Conservation (phyloP, 2,797 vertebrate genomes). For the Cossypha dichroa region DNA sequence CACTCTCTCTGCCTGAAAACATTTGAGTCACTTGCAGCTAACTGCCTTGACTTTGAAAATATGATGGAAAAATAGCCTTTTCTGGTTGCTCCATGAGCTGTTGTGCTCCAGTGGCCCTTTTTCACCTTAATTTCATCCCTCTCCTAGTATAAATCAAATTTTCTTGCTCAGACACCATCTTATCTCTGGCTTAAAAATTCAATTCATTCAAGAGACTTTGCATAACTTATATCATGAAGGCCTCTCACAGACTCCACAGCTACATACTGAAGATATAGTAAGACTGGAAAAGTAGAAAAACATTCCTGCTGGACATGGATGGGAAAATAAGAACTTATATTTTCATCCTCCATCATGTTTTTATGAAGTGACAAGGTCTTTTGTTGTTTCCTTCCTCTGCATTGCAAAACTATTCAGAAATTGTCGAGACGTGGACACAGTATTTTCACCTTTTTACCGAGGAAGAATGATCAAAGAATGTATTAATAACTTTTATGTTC, state of each 20-base stretch:
- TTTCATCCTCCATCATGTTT: neutral
- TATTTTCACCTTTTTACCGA: neutral
- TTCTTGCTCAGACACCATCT: neutral
- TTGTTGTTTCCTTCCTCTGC: neutral
- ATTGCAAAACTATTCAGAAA: neutral
- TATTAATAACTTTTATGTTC: neutral
- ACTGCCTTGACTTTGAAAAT: neutral
- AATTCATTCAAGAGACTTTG: neutral
- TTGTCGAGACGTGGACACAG: rapidly evolving
- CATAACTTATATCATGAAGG: neutral
- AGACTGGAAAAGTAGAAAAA: neutral
- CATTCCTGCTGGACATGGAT: neutral
- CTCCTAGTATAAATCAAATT: neutral
- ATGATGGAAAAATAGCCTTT: neutral
- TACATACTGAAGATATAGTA: neutral
- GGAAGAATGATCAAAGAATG: neutral
- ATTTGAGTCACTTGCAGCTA: neutral
- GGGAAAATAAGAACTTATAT: neutral
- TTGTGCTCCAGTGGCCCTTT: neutral
- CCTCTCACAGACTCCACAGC: neutral
- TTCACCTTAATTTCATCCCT: slow-evolving; percentile 12
- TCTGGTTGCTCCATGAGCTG: neutral
- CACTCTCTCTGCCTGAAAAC: neutral
- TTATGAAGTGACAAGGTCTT: neutral
- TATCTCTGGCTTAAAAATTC: neutral